Conservation (phyloP, 2,113 vertebrate genomes). For the Brevimyrus niger region DNA sequence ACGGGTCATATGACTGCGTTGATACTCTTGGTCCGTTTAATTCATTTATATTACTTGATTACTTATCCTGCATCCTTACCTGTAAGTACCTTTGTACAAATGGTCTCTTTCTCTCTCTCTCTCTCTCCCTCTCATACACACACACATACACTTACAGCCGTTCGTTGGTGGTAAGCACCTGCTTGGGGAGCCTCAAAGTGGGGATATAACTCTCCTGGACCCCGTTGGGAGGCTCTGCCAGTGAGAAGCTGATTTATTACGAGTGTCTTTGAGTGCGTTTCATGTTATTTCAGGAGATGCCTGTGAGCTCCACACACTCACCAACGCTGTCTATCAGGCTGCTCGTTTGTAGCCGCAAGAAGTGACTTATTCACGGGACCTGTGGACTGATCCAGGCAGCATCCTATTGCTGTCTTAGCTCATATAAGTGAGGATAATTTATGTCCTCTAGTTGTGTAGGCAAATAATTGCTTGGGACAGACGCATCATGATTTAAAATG, state of each 20-base stretch:
- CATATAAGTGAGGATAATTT: background rate
- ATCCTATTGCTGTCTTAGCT: background rate
- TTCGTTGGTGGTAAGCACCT: background rate
- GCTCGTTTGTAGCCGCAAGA: background rate
- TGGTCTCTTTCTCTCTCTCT: background rate
- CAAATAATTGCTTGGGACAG: background rate
- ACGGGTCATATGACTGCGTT: background rate
- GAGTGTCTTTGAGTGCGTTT: background rate
- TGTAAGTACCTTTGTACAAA: background rate
- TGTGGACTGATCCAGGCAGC: background rate
- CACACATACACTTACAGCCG: background rate
- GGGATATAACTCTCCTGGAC: background rate
- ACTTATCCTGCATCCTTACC: background rate
- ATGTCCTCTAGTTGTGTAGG: background rate
- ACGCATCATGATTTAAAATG: background rate
- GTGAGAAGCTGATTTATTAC: constrained; percentile 8
- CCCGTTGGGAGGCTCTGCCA: background rate
- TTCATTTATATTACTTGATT: background rate
- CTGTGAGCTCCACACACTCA: background rate
- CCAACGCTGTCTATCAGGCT: background rate
- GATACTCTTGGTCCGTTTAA: background rate
- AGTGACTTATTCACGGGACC: background rate
- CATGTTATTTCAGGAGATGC: background rate
- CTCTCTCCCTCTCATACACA: no score
- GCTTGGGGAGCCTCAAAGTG: background rate